Evolutionary conservation across 2,113 vertebrate genomes (phyloP).

Genomic region (Takifugu flavidus): DNA sequence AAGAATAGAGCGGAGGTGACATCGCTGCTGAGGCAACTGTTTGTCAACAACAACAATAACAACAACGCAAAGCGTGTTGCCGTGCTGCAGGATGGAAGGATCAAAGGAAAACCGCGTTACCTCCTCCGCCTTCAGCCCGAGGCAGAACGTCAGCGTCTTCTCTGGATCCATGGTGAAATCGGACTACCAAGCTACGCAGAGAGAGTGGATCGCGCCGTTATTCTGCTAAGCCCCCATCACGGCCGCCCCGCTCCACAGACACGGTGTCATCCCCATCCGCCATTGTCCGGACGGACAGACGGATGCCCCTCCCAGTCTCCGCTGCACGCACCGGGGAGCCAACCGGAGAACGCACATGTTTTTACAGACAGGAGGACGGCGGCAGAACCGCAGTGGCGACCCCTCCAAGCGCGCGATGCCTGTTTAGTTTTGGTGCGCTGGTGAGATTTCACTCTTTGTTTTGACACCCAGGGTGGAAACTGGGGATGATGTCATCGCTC

Average conservation of each 20-base stretch:
- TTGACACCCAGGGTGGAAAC: slow-evolving; percentile 24
- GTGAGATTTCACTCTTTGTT: slow-evolving; percentile 30
- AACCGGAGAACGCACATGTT: not conserved
- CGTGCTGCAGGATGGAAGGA: slow-evolving; percentile 42
- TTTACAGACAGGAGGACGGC: too few species aligned
- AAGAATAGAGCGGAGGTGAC: too few species aligned
- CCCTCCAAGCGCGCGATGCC: not conserved
- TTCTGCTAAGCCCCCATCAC: slow-evolving; percentile 47
- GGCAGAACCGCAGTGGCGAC: not conserved
- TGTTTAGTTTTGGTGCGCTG: slow-evolving; percentile 14
- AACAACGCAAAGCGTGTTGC: slow-evolving; percentile 34
- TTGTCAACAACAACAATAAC: slow-evolving; percentile 41
- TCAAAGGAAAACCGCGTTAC: slow-evolving; percentile 41
- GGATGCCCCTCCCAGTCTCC: slow-evolving; percentile 48
- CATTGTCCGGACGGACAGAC: slow-evolving; percentile 52
- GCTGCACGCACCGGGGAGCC: slow-evolving; percentile 8
- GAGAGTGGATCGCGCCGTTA: slow-evolving; percentile 10
- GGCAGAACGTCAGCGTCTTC: slow-evolving; percentile 72
- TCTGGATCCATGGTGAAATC: slow-evolving; percentile 67
- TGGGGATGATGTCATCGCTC: slow-evolving; percentile 65
- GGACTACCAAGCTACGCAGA: slow-evolving; percentile 28
- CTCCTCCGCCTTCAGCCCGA: slow-evolving; percentile 63
- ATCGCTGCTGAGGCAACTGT: slow-evolving; percentile 20
- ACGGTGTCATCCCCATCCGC: slow-evolving; percentile 54
- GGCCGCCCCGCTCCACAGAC: slow-evolving; percentile 55